Conservation (phyloP, 2,888 invertebrate species). For the Oscheius myriophilus region DNA sequence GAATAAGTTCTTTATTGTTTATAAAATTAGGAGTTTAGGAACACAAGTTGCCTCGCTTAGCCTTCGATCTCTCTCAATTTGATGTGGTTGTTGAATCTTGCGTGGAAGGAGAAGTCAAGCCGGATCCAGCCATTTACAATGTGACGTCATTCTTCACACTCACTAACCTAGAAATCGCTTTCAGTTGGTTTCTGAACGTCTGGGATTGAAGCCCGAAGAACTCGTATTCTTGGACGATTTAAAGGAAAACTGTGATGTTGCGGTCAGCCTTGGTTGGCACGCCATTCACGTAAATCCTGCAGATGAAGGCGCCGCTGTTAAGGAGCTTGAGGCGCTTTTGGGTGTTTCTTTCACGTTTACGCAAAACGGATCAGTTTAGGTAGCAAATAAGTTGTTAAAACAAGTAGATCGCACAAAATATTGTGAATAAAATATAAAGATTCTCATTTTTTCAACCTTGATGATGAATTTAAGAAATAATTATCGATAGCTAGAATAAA, state of each 20-base stretch:
- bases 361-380: too few relatives aligned
- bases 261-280: constrained; percentile 52
- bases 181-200: constrained; percentile 37
- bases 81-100: constrained; percentile 61
- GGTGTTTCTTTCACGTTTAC: constrained; percentile 14
- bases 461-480: too few relatives aligned
- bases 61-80: constrained; percentile 47
- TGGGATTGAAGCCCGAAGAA: constrained; percentile 41
- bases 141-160: constrained; percentile 7
- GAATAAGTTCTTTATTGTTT: not conserved
- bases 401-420: too few relatives aligned
- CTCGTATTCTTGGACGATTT: constrained; percentile 59
- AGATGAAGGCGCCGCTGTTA: constrained; percentile 15
- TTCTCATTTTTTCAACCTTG: too few relatives aligned
- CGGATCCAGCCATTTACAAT: constrained; percentile 49
- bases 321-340: constrained; percentile 8
- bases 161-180: not conserved
- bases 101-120: constrained; percentile 51
- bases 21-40: constrained; percentile 25
- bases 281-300: constrained; percentile 43
- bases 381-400: too few relatives aligned
- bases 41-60: constrained; percentile 36
- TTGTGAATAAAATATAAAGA: too few relatives aligned
- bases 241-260: constrained; percentile 53
- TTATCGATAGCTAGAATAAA: too few relatives aligned